These are phyloP conservation scores for Chaetophractus vellerosus DNA, from an alignment of 2,797 vertebrate genomes.

Conservation along the genomic window DNA sequence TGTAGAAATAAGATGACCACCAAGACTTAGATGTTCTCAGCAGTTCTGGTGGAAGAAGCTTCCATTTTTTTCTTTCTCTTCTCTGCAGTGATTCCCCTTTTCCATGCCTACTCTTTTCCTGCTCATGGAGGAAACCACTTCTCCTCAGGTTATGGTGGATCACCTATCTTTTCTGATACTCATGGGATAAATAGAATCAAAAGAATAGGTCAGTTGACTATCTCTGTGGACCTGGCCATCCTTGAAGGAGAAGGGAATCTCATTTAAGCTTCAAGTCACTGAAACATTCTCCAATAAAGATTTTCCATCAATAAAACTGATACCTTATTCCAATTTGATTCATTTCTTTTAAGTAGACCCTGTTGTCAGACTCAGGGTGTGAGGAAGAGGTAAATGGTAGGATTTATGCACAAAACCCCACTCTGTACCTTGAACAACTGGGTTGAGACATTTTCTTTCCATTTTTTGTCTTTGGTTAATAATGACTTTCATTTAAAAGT, in stretches of 20 bases:
- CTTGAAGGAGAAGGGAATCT: neutral
- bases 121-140: neutral
- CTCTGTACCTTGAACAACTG: conserved; percentile 31
- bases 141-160: neutral
- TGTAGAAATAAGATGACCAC: neutral
- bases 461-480: conserved; percentile 69
- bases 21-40: neutral
- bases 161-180: neutral
- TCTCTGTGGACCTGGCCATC: neutral
- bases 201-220: neutral
- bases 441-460: conserved; percentile 45
- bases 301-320: neutral
- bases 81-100: neutral
- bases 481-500: conserved; percentile 73
- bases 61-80: neutral
- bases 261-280: neutral
- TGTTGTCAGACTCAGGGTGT: neutral
- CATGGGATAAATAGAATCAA: neutral
- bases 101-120: neutral
- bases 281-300: neutral
- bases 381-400: neutral
- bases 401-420: neutral
- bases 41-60: neutral
- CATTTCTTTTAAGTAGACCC: neutral
- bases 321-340: neutral